Evolutionary conservation across 2,797 vertebrate genomes (phyloP), one percentile per base, ranked within the genome.

Genomic region (Protosalanx chinensis): DNA sequence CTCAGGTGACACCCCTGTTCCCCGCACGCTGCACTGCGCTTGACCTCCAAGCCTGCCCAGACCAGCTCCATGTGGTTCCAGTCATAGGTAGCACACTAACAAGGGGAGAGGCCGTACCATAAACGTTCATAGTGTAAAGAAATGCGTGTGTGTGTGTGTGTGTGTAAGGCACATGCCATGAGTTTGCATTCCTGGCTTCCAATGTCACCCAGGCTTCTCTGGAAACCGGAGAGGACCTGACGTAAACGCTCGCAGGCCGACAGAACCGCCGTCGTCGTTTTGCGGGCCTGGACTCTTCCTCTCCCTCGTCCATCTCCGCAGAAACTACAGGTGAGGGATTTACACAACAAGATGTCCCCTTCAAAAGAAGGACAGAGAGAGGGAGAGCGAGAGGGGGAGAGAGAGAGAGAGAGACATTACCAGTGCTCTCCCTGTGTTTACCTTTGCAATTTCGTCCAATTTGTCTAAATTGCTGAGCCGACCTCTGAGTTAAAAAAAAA

Each of bases 371-470:
- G 82, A 72, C 68, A 51, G 29, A 61, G 32, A 71, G 61, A 77
- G 58, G 59, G 41, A 75, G 65, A 53, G 72, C 77, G 69, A 82
- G 78, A 81, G 76, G 85, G 82, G 82, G 82, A 85, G 83, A 82
- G 71, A 70, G 75, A 77, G 81, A 75, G 79, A 86, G 71, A 83
- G 82, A 88, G 88, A 84, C 87, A 88, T 89, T 91, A 88, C 81
- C 53, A 85, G 88, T 85, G 84, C 84, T 92, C 93, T 90, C 86
- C 82, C 85, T 87, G 49, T 93, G 88, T 94, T 95, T 94, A 92
- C 88, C 86, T 94, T 95, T 93, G 91, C 90, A 94, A 92, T 93
- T 94, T 95, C 81, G 89, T 91, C 89, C 94, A 94, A 94, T 96
- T 94, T 93, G 91, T 93, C 88, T 92, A 89, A 95, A 94, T 94